These are phyloP conservation scores for Eumaeus atala DNA, from an alignment of 1,140 invertebrate species.

Conservation along the genomic window DNA sequence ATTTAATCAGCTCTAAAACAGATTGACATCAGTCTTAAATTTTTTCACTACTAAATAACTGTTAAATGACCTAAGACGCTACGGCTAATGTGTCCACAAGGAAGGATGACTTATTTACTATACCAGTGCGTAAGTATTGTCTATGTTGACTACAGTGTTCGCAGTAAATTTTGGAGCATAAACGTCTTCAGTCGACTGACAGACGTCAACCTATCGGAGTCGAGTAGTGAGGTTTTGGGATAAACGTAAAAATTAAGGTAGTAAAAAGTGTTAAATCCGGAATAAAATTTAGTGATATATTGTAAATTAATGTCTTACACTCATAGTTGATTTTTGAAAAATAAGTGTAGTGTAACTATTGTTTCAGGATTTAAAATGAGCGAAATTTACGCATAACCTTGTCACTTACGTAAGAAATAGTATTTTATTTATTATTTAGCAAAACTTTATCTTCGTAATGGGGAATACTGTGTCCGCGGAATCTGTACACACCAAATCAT, in stretches of 20 bases:
- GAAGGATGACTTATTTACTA: too few relatives aligned
- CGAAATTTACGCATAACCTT: constrained; percentile 37
- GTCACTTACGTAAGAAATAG: constrained; percentile 56
- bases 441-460: constrained; percentile 59
- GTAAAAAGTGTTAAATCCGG: background rate
- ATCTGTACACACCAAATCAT: constrained; percentile 56
- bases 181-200: too few relatives aligned
- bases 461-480: constrained; percentile 77
- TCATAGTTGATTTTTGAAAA: background rate
- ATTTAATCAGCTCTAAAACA: too few relatives aligned
- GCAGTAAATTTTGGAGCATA: too few relatives aligned
- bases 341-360: background rate
- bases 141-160: too few relatives aligned
- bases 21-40: too few relatives aligned
- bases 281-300: background rate
- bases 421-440: constrained; percentile 4
- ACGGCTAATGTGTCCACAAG: too few relatives aligned
- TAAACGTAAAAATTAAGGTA: background rate
- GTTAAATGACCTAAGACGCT: too few relatives aligned
- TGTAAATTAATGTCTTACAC: background rate
- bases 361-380: constrained; percentile 18
- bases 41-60: too few relatives aligned
- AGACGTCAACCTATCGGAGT: too few relatives aligned
- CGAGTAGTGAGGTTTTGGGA: too few relatives aligned
- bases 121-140: too few relatives aligned